These are phyloP conservation scores for Vombatus ursinus DNA, from an alignment of 2,113 vertebrate genomes.

Conservation along the genomic window DNA sequence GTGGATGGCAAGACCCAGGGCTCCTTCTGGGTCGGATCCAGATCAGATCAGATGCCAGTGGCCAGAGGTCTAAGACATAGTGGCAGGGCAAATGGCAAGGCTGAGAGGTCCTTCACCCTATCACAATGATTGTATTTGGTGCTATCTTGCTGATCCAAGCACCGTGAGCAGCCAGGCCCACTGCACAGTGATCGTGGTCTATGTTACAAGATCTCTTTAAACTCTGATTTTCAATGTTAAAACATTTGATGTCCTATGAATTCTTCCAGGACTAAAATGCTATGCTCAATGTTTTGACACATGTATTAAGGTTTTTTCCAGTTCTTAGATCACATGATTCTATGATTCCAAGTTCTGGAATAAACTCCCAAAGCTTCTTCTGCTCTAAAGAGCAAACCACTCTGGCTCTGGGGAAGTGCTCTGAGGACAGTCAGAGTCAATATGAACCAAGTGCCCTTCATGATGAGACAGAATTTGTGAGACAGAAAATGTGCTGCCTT, in stretches of 20 bases:
- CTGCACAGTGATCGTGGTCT: not conserved
- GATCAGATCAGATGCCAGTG: not conserved
- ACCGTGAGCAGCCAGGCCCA: not conserved
- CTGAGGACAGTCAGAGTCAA: not conserved
- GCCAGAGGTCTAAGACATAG: not conserved
- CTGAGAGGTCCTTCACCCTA: not conserved
- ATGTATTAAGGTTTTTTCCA: not conserved
- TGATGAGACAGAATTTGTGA: not conserved
- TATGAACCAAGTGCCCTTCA: not conserved
- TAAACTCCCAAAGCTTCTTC: not conserved
- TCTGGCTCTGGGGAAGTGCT: not conserved
- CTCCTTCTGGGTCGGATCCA: not conserved
- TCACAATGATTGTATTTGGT: not conserved
- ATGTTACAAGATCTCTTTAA: not conserved
- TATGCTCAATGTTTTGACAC: not conserved
- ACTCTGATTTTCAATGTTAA: not conserved
- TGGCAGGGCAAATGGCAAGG: not conserved
- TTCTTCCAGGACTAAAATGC: not conserved
- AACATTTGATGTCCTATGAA: not conserved
- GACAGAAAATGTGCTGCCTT: not conserved
- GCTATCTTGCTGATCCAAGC: not conserved
- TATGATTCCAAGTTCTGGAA: not conserved
- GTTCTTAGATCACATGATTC: not conserved
- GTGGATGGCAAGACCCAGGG: not conserved
- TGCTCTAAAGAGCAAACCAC: not conserved